Evolutionary conservation across 1,140 invertebrate genomes (phyloP).

Genomic region (Amyelois transitella): DNA sequence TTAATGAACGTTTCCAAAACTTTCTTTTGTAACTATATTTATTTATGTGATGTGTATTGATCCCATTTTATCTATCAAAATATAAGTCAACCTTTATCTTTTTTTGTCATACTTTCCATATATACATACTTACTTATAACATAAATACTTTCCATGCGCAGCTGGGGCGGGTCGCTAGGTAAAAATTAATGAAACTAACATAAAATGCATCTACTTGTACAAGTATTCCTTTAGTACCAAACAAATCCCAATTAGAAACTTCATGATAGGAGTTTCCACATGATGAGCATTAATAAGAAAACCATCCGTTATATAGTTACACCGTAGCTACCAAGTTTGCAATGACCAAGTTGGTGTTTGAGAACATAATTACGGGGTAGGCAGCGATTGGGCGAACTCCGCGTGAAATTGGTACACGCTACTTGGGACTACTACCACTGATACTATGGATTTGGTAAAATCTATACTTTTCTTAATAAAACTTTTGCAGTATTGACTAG

Average conservation of each 20-base stretch:
- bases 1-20: no score
- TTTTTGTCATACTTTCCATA: no score
- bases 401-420: constrained; percentile 59
- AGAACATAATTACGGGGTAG: constrained; percentile 52
- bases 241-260: not conserved
- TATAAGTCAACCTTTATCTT: no score
- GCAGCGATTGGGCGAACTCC: constrained; percentile 43
- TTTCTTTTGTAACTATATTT: no score
- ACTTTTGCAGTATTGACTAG: no score
- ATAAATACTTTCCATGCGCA: not conserved
- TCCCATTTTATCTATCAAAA: no score
- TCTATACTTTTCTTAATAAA: no score
- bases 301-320: constrained; percentile 18
- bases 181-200: not conserved
- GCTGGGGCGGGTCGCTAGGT: not conserved
- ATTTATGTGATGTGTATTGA: no score
- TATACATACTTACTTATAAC: no score
- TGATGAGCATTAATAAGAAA: constrained; percentile 11
- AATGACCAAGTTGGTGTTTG: constrained; percentile 27
- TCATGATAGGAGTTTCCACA: not conserved
- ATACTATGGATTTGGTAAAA: constrained; percentile 15
- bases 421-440: constrained; percentile 26
- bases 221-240: not conserved
- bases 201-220: not conserved
- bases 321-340: constrained; percentile 17